phyloP scores from a whole-genome alignment of 2,113 vertebrate species.

The Eleginops maclovinus region DNA sequence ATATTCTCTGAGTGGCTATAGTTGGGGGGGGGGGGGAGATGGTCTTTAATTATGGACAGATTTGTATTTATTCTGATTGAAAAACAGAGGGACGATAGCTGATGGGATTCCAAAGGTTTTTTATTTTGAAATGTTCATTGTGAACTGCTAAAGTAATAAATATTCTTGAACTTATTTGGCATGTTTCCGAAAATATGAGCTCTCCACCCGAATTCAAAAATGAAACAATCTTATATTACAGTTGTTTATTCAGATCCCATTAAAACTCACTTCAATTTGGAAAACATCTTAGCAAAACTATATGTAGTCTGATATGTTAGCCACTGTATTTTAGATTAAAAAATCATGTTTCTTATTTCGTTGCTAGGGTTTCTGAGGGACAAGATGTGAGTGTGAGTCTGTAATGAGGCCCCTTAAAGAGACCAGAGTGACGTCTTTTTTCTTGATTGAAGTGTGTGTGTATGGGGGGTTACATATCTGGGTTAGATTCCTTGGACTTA shows the following conservation, averaged over 20 bases:
- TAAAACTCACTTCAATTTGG: neutral
- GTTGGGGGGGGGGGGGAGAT: no score
- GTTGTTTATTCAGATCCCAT: neutral
- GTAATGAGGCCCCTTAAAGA: slow-evolving; percentile 18
- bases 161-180: neutral
- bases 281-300: no score
- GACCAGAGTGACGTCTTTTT: neutral
- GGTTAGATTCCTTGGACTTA: slow-evolving; percentile 59
- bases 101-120: no score
- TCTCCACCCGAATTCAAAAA: neutral
- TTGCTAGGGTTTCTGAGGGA: neutral
- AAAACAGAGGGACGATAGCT: no score
- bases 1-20: no score
- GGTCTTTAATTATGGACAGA: no score
- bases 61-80: no score
- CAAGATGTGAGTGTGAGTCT: slow-evolving; percentile 6
- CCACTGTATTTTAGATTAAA: neutral
- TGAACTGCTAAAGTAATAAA: neutral
- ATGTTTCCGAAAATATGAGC: neutral
- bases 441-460: neutral
- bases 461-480: slow-evolving; percentile 7
- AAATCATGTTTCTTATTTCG: neutral
- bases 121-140: no score
- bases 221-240: neutral
- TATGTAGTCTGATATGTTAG: neutral